Evolutionary conservation across 2,797 vertebrate species (phyloP).

Genomic region (Brachyalestes nurse): DNA sequence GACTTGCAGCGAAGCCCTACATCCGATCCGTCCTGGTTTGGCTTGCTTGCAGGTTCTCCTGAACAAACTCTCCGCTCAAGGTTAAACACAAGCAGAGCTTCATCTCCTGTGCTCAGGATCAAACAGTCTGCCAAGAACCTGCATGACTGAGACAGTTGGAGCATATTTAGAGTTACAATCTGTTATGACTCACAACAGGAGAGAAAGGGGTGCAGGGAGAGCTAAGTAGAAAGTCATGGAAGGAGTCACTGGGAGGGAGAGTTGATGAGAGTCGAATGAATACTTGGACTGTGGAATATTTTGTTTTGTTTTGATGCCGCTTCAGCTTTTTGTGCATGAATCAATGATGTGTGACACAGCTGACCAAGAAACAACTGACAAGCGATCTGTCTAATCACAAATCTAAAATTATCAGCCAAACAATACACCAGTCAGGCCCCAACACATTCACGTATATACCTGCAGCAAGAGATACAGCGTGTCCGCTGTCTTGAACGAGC

Average conservation of each 20-base stretch:
- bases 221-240: background rate
- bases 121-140: background rate
- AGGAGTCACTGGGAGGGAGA: background rate
- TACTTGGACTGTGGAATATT: background rate
- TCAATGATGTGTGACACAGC: background rate
- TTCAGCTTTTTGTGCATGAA: background rate
- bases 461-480: no score
- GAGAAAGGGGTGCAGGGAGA: background rate
- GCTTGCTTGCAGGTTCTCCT: background rate
- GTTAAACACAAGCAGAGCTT: background rate
- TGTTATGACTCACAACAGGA: background rate
- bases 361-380: background rate
- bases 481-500: no score
- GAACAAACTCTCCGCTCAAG: background rate
- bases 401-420: no score
- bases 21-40: background rate
- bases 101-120: background rate
- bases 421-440: no score
- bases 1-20: no score
- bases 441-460: no score
- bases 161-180: background rate
- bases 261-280: background rate
- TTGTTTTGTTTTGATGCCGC: background rate
- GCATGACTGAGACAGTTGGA: background rate
- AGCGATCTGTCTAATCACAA: background rate